Evolutionary conservation across 2,888 invertebrate genomes (phyloP).

Genomic region (Agonopterix subpropinquella): DNA sequence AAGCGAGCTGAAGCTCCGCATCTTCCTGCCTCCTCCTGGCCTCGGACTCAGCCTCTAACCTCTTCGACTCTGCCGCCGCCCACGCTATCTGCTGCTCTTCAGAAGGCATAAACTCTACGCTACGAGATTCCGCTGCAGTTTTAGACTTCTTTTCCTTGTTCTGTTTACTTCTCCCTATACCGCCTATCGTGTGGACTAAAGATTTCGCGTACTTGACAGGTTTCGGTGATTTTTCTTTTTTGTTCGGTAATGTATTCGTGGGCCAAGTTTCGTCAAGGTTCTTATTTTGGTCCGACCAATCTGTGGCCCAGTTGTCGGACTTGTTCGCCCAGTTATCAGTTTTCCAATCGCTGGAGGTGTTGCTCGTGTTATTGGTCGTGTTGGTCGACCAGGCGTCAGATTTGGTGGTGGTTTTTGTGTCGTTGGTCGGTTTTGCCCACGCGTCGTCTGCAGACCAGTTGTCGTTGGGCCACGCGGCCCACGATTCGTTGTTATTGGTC

Average conservation of each 20-base stretch:
- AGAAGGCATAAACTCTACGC: slow-evolving; percentile 47
- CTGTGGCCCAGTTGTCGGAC: slow-evolving; percentile 46
- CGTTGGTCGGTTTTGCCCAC: slow-evolving; percentile 34
- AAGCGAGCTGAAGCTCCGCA: slow-evolving; percentile 83
- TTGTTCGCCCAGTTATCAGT: slow-evolving; percentile 47
- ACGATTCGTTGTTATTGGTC: slow-evolving; percentile 26
- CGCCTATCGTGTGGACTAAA: slow-evolving; percentile 65
- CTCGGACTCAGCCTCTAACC: slow-evolving; percentile 77
- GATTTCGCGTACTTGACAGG: slow-evolving; percentile 66
- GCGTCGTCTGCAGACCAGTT: slow-evolving; percentile 53
- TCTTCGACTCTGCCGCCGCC: slow-evolving; percentile 82
- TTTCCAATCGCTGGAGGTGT: slow-evolving; percentile 34
- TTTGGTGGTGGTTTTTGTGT: slow-evolving; percentile 6
- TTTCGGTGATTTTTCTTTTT: slow-evolving; percentile 67
- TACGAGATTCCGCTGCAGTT: slow-evolving; percentile 28
- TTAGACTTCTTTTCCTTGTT: slow-evolving; percentile 52
- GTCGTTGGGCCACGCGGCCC: slow-evolving; percentile 72
- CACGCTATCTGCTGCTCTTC: slow-evolving; percentile 84
- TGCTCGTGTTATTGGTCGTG: slow-evolving; percentile 14
- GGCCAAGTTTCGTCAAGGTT: slow-evolving; percentile 67
- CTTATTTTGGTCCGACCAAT: slow-evolving; percentile 47
- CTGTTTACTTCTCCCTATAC: slow-evolving; percentile 51
- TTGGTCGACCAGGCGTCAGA: slow-evolving; percentile 27
- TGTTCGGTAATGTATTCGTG: slow-evolving; percentile 49
- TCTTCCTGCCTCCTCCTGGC: slow-evolving; percentile 78